phyloP scores from a whole-genome alignment of 1,140 invertebrate genomes.

The Octopus sinensis region DNA sequence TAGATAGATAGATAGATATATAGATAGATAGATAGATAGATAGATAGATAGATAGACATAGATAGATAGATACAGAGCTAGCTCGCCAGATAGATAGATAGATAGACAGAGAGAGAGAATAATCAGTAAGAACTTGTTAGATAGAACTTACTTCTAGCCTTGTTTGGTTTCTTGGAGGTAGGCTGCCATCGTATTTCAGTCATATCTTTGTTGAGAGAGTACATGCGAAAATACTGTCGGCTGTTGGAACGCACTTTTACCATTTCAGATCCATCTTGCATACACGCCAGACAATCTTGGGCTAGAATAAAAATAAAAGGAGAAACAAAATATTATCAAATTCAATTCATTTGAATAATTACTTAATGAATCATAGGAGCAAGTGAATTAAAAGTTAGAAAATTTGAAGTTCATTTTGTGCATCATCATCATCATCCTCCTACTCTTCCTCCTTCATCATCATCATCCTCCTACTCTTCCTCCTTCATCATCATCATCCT shows the following conservation, averaged over 20 bases:
- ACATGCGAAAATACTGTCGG: constrained; percentile 65
- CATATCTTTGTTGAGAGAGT: constrained; percentile 63
- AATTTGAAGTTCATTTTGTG: neutral
- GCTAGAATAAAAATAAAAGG: constrained; percentile 55
- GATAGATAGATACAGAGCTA: too few species aligned
- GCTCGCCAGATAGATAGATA: too few species aligned
- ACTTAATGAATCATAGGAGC: neutral
- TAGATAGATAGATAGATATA: neutral
- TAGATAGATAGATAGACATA: too few species aligned
- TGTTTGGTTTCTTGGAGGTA: constrained; percentile 67
- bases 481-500: too few species aligned
- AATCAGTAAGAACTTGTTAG: constrained; percentile 18
- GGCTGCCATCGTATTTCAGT: constrained; percentile 66
- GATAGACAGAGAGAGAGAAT: neutral
- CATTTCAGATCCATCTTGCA: constrained; percentile 65
- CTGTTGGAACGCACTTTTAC: constrained; percentile 66
- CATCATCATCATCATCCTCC: too few species aligned
- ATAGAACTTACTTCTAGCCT: constrained; percentile 62
- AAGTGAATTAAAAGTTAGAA: neutral
- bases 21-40: too few species aligned
- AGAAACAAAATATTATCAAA: neutral
- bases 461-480: too few species aligned
- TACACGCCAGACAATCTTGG: constrained; percentile 64
- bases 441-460: too few species aligned
- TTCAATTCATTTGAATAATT: neutral